These are phyloP conservation scores for Gila orcuttii DNA, from an alignment of 2,113 vertebrate genomes.

Conservation along the genomic window DNA sequence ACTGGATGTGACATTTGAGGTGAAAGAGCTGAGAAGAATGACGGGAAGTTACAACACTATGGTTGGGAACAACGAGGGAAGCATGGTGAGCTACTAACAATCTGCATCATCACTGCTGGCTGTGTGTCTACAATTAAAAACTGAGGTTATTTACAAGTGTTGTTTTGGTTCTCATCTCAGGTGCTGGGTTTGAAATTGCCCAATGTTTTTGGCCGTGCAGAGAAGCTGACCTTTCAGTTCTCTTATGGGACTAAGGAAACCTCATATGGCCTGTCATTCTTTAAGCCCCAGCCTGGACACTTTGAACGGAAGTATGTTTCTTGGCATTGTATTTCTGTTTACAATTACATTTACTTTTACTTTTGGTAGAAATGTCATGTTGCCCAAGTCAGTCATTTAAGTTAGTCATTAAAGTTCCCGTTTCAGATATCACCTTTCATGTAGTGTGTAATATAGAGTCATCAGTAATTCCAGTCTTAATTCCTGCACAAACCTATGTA, in stretches of 20 bases:
- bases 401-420: background rate
- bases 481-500: too few relatives aligned
- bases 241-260: slow-evolving; percentile 98
- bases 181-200: slow-evolving; percentile 93
- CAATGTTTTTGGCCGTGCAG: slow-evolving; percentile 91
- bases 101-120: background rate
- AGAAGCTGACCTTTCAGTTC: slow-evolving; percentile 95
- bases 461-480: too few relatives aligned
- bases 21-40: slow-evolving; percentile 87
- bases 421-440: too few relatives aligned
- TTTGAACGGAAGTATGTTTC: slow-evolving; percentile 90
- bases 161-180: slow-evolving; percentile 66
- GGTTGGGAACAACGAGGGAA: slow-evolving; percentile 98
- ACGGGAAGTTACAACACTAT: slow-evolving; percentile 98
- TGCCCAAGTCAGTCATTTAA: background rate
- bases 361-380: background rate
- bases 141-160: background rate
- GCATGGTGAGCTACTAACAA: slow-evolving; percentile 83
- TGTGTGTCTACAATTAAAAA: background rate
- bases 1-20: slow-evolving; percentile 93
- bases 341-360: background rate
- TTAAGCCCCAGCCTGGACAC: slow-evolving; percentile 91
- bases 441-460: too few relatives aligned
- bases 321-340: background rate
- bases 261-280: slow-evolving; percentile 94